phyloP scores from a whole-genome alignment of 2,797 vertebrate genomes.

The Tapera naevia region DNA sequence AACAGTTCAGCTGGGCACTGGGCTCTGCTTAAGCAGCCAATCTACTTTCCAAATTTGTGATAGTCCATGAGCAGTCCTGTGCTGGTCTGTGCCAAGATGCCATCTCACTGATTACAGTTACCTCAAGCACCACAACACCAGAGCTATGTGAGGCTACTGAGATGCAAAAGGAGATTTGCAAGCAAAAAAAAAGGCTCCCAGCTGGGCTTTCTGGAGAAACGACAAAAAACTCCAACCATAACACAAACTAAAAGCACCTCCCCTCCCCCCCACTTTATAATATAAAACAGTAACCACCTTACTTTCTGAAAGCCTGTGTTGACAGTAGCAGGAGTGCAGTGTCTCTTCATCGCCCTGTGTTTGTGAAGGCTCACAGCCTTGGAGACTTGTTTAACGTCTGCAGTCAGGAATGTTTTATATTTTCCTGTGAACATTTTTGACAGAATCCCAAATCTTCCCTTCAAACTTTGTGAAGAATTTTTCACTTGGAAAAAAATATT shows the following conservation, averaged over 20 bases:
- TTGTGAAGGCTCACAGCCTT: background rate
- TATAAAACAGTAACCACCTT: background rate
- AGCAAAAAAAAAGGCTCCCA: background rate
- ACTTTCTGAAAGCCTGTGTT: background rate
- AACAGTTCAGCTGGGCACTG: background rate
- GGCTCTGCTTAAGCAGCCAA: background rate
- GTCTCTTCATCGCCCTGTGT: background rate
- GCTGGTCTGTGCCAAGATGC: background rate
- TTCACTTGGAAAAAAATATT: background rate
- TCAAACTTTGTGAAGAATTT: background rate
- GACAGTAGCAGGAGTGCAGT: background rate
- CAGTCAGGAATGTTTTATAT: background rate
- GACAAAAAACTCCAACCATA: background rate
- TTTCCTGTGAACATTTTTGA: background rate
- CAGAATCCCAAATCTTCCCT: background rate
- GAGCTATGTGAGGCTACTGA: background rate
- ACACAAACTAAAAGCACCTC: background rate
- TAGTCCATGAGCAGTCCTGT: background rate
- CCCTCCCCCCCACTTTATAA: background rate
- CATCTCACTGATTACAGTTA: background rate
- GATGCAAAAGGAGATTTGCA: background rate
- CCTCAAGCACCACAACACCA: background rate
- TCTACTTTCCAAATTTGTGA: background rate
- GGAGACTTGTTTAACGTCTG: background rate
- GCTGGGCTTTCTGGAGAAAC: background rate